Conservation (phyloP, 2,113 vertebrate genomes). For the Muntiacus reevesi region DNA sequence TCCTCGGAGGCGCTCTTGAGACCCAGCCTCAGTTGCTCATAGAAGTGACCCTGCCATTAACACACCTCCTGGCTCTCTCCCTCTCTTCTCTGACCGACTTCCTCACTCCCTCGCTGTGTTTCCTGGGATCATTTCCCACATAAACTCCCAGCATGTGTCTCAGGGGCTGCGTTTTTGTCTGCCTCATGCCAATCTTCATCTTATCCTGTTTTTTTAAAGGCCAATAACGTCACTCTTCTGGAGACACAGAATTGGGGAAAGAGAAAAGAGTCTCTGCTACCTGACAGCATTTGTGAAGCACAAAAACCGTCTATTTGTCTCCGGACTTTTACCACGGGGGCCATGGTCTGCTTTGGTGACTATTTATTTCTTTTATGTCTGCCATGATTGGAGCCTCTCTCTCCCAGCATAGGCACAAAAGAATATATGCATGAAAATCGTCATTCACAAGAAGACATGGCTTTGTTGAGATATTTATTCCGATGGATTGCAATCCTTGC, state of each 20-base stretch:
- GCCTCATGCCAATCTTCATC: neutral
- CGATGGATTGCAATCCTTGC: neutral
- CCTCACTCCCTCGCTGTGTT: neutral
- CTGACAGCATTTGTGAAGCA: neutral
- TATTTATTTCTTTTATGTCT: neutral
- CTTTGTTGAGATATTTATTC: neutral
- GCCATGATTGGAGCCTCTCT: neutral
- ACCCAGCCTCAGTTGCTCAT: neutral
- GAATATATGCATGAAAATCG: neutral
- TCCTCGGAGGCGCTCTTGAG: neutral
- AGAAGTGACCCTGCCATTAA: neutral
- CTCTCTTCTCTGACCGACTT: neutral
- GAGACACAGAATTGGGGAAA: neutral
- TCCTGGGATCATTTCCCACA: neutral
- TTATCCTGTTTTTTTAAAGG: neutral
- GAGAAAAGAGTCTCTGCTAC: neutral
- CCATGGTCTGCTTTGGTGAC: neutral
- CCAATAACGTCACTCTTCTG: neutral
- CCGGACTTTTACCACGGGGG: rapidly evolving
- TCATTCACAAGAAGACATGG: neutral
- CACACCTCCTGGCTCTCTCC: neutral
- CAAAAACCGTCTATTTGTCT: neutral
- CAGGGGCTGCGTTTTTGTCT: neutral
- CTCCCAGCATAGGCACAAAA: neutral
- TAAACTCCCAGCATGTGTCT: neutral